A percentile compares a stretch with the other conserved stretches of the same genome.
These are phyloP conservation scores for Neolamprologus caudopunctatus DNA, from an alignment of 2,113 vertebrate species.

Conservation along the genomic window DNA sequence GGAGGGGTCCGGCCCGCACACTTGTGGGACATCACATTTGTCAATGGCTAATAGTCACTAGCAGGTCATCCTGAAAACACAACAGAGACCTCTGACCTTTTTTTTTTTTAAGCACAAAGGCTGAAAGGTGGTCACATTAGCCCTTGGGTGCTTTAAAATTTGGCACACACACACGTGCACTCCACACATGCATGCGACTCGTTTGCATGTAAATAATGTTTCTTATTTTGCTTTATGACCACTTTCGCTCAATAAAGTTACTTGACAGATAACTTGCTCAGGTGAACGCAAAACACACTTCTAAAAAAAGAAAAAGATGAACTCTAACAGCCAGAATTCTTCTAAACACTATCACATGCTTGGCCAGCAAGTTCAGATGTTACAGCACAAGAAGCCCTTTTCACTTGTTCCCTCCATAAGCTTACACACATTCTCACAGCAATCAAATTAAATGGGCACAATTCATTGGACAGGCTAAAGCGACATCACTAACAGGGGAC, in stretches of 20 bases:
- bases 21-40: constrained; percentile 78
- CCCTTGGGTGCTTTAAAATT: constrained; percentile 10
- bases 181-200: not conserved
- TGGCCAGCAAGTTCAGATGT: constrained; percentile 5
- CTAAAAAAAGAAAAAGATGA: not conserved
- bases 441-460: constrained; percentile 36
- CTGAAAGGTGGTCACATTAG: constrained; percentile 57
- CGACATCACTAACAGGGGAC: constrained; percentile 6
- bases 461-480: constrained; percentile 23
- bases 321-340: not conserved
- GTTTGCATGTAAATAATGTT: not conserved
- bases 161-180: not conserved
- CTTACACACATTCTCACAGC: constrained; percentile 17
- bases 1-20: constrained; percentile 71
- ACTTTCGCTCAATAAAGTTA: not conserved
- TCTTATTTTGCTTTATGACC: not conserved
- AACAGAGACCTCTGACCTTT: constrained; percentile 75
- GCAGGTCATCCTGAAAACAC: constrained; percentile 80
- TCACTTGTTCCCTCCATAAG: constrained; percentile 12
- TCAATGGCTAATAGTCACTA: constrained; percentile 79
- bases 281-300: not conserved
- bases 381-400: constrained; percentile 28
- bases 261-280: not conserved
- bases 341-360: constrained; percentile 46
- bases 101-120: constrained; percentile 52